Conservation (phyloP, 1,140 invertebrate species). For the Zaprionus ghesquierei region DNA sequence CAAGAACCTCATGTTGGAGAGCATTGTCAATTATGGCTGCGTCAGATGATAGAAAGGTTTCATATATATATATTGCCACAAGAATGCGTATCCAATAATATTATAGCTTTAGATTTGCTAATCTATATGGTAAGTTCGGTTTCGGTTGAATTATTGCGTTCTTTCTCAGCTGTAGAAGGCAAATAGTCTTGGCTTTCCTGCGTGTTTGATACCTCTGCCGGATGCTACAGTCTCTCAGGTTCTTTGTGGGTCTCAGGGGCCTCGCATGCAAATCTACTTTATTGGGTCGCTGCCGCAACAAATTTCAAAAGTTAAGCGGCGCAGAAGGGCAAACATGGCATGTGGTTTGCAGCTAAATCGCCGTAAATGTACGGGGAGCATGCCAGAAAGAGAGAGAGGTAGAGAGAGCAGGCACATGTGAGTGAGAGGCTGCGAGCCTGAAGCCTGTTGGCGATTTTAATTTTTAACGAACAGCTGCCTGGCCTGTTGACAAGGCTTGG, state of each 20-base stretch:
- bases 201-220: neutral
- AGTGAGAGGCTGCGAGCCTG: constrained; percentile 7
- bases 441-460: constrained; percentile 56
- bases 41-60: too few species aligned
- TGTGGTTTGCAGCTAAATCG: constrained; percentile 56
- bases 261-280: constrained; percentile 70
- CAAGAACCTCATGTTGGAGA: too few species aligned
- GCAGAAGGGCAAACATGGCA: constrained; percentile 31
- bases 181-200: neutral
- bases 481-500: constrained; percentile 6
- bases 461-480: constrained; percentile 57
- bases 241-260: constrained; percentile 42
- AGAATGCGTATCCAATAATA: too few species aligned
- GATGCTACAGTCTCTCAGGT: too few species aligned
- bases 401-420: constrained; percentile 19
- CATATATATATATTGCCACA: too few species aligned
- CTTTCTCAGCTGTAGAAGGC: too few species aligned
- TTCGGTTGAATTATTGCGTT: too few species aligned
- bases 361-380: neutral
- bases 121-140: too few species aligned
- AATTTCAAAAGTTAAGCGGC: too few species aligned
- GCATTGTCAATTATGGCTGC: too few species aligned
- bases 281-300: constrained; percentile 18
- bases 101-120: too few species aligned
- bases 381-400: neutral